A percentile compares a stretch with the other conserved stretches of the same genome.
phyloP scores from a whole-genome alignment of 2,113 vertebrate genomes.

The Charadrius vociferus region DNA sequence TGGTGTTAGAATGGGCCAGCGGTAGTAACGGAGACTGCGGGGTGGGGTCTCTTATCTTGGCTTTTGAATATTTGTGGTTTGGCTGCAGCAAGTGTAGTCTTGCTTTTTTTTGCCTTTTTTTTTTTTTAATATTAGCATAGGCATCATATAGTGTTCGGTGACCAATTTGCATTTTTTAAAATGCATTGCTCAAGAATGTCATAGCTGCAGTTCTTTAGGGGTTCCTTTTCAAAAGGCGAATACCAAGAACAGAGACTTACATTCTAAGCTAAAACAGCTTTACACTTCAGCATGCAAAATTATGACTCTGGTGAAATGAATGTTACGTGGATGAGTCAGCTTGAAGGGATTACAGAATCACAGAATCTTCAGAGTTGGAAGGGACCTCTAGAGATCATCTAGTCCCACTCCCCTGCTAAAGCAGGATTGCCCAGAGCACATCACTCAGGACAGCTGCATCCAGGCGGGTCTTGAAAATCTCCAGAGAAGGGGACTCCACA shows the following conservation, averaged over 20 bases:
- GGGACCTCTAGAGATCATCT: too few relatives aligned
- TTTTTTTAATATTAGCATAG: neutral
- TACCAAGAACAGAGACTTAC: neutral
- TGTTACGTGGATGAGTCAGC: neutral
- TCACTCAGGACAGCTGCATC: too few relatives aligned
- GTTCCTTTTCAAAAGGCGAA: neutral
- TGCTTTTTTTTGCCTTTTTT: neutral
- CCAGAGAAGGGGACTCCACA: too few relatives aligned
- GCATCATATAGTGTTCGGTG: neutral
- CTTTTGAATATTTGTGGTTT: neutral
- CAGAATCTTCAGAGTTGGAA: too few relatives aligned
- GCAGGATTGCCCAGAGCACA: too few relatives aligned
- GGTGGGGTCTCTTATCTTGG: neutral
- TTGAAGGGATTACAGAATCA: too few relatives aligned
- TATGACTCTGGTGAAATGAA: neutral
- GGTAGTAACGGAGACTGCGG: fast-evolving
- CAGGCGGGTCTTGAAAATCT: too few relatives aligned
- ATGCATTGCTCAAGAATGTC: neutral
- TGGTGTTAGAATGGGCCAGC: neutral
- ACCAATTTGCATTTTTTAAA: neutral
- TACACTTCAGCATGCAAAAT: neutral
- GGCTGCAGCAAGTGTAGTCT: neutral
- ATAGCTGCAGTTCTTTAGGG: neutral
- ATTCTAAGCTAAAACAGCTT: neutral
- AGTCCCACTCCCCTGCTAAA: too few relatives aligned